A percentile compares a stretch with the other conserved stretches of the same genome.
These are phyloP conservation scores for Drosophila antonietae DNA, from an alignment of 2,888 invertebrate species.

Conservation along the genomic window DNA sequence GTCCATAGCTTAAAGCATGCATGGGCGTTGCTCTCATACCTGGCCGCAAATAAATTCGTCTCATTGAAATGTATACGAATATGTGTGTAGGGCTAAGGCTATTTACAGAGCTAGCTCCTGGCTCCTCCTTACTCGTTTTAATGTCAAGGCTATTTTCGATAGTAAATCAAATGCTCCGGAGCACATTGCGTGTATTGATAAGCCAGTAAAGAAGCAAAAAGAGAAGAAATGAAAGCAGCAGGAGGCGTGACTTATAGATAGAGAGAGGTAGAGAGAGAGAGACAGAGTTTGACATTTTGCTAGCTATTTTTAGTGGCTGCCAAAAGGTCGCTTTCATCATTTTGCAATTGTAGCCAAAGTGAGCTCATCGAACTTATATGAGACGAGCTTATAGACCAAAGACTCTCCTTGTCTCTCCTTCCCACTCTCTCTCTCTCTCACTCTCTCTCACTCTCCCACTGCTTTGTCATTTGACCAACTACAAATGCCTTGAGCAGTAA, in stretches of 20 bases:
- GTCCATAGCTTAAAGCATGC: no score
- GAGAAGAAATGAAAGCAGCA: neutral
- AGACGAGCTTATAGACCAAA: neutral
- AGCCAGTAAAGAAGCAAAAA: neutral
- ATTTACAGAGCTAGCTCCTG: neutral
- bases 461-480: neutral
- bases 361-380: neutral
- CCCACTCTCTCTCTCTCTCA: neutral
- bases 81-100: neutral
- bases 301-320: neutral
- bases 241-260: neutral
- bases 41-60: neutral
- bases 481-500: neutral
- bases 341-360: neutral
- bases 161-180: conserved; percentile 2
- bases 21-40: neutral
- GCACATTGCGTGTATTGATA: conserved; percentile 4
- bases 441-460: neutral
- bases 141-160: neutral
- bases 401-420: neutral
- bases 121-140: neutral
- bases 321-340: conserved; percentile 3
- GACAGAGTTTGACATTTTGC: conserved; percentile 2
- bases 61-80: neutral
- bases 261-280: no score